Conservation (phyloP, 2,797 vertebrate genomes). For the Bufotes viridis region DNA sequence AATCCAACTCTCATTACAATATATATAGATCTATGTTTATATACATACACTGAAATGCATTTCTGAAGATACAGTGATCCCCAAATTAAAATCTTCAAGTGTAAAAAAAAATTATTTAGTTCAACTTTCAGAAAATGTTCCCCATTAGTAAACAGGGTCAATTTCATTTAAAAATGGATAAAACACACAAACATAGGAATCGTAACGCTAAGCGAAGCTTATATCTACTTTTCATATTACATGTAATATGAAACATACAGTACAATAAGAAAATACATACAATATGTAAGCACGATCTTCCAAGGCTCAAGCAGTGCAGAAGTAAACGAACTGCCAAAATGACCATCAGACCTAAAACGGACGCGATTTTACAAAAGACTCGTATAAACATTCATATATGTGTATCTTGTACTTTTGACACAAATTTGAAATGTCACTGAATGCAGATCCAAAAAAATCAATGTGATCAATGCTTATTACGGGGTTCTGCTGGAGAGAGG, state of each 20-base stretch:
- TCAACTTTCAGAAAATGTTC: constrained; percentile 21
- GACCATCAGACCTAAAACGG: background rate
- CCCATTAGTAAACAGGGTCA: background rate
- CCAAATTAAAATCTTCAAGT: constrained; percentile 29
- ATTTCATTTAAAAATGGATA: background rate
- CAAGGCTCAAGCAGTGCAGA: background rate
- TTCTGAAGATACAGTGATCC: background rate
- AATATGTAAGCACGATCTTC: background rate
- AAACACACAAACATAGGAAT: background rate
- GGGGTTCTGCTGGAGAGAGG: too few species aligned
- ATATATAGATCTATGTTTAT: constrained; percentile 31
- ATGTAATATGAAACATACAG: background rate
- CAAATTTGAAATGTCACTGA: background rate
- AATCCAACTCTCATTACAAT: constrained; percentile 33
- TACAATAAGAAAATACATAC: background rate
- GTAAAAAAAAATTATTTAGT: constrained; percentile 13
- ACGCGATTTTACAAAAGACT: background rate
- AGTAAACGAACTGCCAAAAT: background rate
- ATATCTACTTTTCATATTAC: background rate
- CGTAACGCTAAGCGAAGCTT: background rate
- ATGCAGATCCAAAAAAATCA: background rate
- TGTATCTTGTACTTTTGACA: background rate
- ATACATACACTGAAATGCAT: constrained; percentile 37
- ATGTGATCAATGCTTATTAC: background rate
- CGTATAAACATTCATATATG: background rate